phyloP scores from a whole-genome alignment of 1,140 invertebrate species.

The Anastrepha obliqua region DNA sequence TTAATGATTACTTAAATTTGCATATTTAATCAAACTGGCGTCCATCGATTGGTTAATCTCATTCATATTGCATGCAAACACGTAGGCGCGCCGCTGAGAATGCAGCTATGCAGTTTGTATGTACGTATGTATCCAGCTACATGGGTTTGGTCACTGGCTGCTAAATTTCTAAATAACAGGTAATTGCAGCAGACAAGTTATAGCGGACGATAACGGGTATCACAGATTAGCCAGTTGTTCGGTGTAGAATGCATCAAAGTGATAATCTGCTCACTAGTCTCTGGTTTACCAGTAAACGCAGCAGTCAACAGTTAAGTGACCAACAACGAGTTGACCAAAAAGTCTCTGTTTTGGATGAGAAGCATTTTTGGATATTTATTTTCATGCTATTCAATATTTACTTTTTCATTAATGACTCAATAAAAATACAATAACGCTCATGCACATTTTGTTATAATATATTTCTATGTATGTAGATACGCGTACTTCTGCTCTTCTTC shows the following conservation, averaged over 20 bases:
- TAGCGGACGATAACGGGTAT: neutral
- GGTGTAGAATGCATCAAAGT: neutral
- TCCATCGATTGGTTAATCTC: neutral
- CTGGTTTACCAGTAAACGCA: too few species aligned
- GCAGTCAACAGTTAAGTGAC: too few species aligned
- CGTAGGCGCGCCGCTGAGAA: neutral
- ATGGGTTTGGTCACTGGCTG: neutral
- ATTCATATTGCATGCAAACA: neutral
- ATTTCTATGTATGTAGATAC: too few species aligned
- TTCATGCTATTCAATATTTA: too few species aligned
- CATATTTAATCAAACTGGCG: constrained; percentile 33
- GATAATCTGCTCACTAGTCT: too few species aligned
- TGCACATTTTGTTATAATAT: too few species aligned
- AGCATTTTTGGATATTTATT: too few species aligned
- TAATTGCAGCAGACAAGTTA: constrained; percentile 20
- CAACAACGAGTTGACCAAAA: too few species aligned
- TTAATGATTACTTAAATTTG: constrained; percentile 27
- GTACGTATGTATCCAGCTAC: neutral
- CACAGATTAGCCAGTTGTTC: neutral
- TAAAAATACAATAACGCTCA: too few species aligned
- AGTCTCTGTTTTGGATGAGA: too few species aligned
- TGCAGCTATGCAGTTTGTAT: neutral
- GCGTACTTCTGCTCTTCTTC: neutral
- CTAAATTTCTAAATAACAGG: neutral
- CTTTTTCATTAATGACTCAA: too few species aligned